phyloP scores from a whole-genome alignment of 2,888 invertebrate genomes.

The Drosophila eohydei region DNA sequence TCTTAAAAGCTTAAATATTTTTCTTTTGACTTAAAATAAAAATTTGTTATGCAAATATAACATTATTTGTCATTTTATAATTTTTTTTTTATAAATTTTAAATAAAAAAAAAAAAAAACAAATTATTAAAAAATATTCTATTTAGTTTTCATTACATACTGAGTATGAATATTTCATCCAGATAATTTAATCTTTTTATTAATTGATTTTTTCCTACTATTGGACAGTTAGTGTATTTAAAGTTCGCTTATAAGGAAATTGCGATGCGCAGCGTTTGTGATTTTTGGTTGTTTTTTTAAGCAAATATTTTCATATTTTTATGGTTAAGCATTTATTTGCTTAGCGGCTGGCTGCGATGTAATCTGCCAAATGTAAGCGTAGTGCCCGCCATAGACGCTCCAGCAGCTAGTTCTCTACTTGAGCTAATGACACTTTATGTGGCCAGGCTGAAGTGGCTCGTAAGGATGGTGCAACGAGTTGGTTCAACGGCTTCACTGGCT shows the following conservation, averaged over 20 bases:
- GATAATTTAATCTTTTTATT: background rate
- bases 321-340: slow-evolving; percentile 74
- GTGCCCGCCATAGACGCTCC: slow-evolving; percentile 14
- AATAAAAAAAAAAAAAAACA: too few relatives aligned
- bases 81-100: too few relatives aligned
- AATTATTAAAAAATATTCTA: background rate
- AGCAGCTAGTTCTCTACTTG: slow-evolving; percentile 56
- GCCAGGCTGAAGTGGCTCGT: slow-evolving; percentile 59
- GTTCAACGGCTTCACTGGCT: slow-evolving; percentile 26
- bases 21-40: too few relatives aligned
- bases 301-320: slow-evolving; percentile 79
- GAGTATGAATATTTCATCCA: too few relatives aligned
- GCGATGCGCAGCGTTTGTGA: slow-evolving; percentile 8
- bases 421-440: slow-evolving; percentile 82
- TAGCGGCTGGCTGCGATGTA: slow-evolving; percentile 55
- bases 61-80: too few relatives aligned
- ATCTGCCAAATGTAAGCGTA: slow-evolving; percentile 67
- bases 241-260: background rate
- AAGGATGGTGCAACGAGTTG: slow-evolving; percentile 11
- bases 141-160: too few relatives aligned
- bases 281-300: slow-evolving; percentile 28
- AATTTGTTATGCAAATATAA: too few relatives aligned
- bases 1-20: too few relatives aligned
- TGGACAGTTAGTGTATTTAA: slow-evolving; percentile 24
- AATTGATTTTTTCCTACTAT: too few relatives aligned